Evolutionary conservation across 2,888 invertebrate genomes (phyloP), one percentile per base, ranked within the genome.

Genomic region (Chouioia cunea): DNA sequence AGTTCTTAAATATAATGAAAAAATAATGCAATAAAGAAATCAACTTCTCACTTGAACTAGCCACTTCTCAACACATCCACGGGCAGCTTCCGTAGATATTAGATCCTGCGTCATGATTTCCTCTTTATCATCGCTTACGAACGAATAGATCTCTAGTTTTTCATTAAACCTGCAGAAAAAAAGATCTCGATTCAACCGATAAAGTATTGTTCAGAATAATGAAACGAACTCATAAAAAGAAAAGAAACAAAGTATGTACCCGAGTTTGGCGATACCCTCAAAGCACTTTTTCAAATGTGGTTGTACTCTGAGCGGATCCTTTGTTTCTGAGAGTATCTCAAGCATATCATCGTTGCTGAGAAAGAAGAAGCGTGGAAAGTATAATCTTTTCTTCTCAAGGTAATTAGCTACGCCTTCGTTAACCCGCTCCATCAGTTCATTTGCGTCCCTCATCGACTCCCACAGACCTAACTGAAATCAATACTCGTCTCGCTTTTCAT

Each of bases 311-410:
- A 91, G 85, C 0, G 95, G 95, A 82, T 95, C 93, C 86, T 94
- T 94, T 1, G 95, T 95, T 88, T 96, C 95, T 0, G 95, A 95
- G 73, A 97, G 87, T 78, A 97, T 95, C 86, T 96, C 95, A 77
- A 97, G 87, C 90, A 96, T 92, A 86, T 96, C 96, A 80, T 95
- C 94, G 83, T 96, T 96, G 6, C 96, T 96, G 70, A 97, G 87
- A 82, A 96, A 96, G 88, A 96, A 96, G 83, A 96, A 95, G 83
- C 96, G 89, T 50, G 95, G 92, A 82, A 96, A 96, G 84, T 89
- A 94, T 12, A 95, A 86, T 75, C 95, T 87, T 84, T 95, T 96
- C 86, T 92, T 93, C 86, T 95, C 95, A 73, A 96, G 87, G 82
- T 95, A 96, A 77, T 90, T 90, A 76, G 93, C 91, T 0, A 96